A percentile compares a stretch with the other conserved stretches of the same genome.
Evolutionary conservation across 1,140 invertebrate genomes (phyloP).

Genomic region (Drosophila mauritiana): DNA sequence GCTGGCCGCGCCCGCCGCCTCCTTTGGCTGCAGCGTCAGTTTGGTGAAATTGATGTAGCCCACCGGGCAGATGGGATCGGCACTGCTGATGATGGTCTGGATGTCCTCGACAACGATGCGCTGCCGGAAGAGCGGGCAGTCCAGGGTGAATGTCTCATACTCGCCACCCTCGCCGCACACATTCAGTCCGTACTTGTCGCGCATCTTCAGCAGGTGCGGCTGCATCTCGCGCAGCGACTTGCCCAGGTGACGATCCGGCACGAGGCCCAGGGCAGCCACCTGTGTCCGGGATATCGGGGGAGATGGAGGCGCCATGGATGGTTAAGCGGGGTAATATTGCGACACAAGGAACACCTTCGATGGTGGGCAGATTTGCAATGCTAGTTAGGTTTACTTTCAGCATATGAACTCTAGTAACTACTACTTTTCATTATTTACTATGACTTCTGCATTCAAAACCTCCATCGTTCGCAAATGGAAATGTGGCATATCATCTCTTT

Average conservation of each 20-base stretch:
- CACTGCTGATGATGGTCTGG: slow-evolving; percentile 94
- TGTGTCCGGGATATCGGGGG: slow-evolving; percentile 18
- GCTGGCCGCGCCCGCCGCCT: slow-evolving; percentile 42
- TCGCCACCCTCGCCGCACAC: slow-evolving; percentile 99
- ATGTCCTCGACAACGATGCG: slow-evolving; percentile 94
- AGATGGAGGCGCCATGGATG: slow-evolving; percentile 7
- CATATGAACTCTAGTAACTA: too few relatives aligned
- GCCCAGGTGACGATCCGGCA: slow-evolving; percentile 94
- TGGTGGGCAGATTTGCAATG: background rate
- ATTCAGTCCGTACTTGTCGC: slow-evolving; percentile 97
- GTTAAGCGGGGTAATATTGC: slow-evolving; percentile 4
- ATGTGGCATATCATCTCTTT: background rate
- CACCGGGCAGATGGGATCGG: slow-evolving; percentile 96
- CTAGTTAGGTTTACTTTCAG: too few relatives aligned
- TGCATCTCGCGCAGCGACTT: slow-evolving; percentile 93
- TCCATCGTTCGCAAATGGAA: too few relatives aligned
- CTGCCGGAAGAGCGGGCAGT: slow-evolving; percentile 98
- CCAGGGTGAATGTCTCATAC: slow-evolving; percentile 98
- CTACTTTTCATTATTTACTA: too few relatives aligned
- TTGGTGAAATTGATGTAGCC: slow-evolving; percentile 95
- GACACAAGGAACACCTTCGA: background rate
- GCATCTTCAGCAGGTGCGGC: slow-evolving; percentile 93
- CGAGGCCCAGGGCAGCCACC: slow-evolving; percentile 95
- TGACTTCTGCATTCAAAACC: too few relatives aligned
- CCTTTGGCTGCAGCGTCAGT: slow-evolving; percentile 89